Evolutionary conservation across 30 jellyfish, hydroid and myxozoan genomes (phyloP), one percentile per base, ranked within the genome.

Genomic region (Aurelia aurita): DNA sequence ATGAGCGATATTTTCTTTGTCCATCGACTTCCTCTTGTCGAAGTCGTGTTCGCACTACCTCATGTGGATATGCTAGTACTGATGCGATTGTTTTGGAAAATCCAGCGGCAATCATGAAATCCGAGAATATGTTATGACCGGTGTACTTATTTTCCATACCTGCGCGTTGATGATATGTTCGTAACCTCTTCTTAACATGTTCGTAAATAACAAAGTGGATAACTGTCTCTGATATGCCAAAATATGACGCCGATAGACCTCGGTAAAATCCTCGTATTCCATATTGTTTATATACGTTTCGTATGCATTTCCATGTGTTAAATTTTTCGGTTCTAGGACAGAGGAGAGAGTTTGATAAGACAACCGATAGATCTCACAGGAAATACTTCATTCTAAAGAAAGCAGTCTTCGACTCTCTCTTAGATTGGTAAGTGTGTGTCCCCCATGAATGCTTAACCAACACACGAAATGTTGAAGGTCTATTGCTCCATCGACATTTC

Each of bases 61-160:
- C 99, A 45, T 94, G 99, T 3, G 99, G 99, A 73, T 94, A 94
- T 4, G 99, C 99, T 34, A 84, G 16, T 23, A 94, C 89, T 18
- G 99, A 88, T 4, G 99, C 99, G 54, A 89, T 69, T 31, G 99
- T 75, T 80, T 94, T 94, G 25, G 99, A 94, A 22, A 71, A 77
- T 20, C 99, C 97, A 14, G 99, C 99, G 0, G 99, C 97, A 61
- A 94, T 66, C 99, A 94, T 94, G 58, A 94, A 94, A 95, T 94
- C 99, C 21, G 97, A 35, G 64, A 94, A 81, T 16, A 82, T 61
- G 80, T 94, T 94, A 54, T 93, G 90, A 19, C 95, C 97, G 3
- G 75, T 47, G 8, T 43, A n/a, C 9, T 55, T 70, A 39, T 62
- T 69, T 22, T 92, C 93, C 39, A 60, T 80, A 18, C 96, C 90